Evolutionary conservation across 2,113 vertebrate species (phyloP), one percentile per base, ranked within the genome.

Genomic region (Prietella phreatophila): DNA sequence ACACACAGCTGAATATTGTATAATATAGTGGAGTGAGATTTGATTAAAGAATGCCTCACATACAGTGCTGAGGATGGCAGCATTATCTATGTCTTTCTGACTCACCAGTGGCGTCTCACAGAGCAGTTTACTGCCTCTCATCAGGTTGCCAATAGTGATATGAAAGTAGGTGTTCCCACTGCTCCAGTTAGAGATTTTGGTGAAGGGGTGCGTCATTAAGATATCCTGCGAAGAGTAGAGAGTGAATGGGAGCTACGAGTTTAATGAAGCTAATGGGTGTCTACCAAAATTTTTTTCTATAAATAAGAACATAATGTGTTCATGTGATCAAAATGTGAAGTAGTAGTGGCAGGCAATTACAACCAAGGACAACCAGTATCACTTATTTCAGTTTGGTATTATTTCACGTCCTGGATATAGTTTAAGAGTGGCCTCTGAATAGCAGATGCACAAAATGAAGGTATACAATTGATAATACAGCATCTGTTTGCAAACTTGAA

Each of bases 171-270:
- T 99, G 94, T 99, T 98, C 84, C 97, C 98, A 0, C 98, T 99
- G 94, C 98, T 99, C 98, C 98, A 99, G 94, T 99, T 99, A 78
- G 98, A 99, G 93, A 99, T 99, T 95, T 99, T 99, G 65, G 97
- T 99, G 95, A 99, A 99, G 20, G 97, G 96, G 67, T 99, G 97
- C 13, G 97, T 98, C 71, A 95, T 97, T 89, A 99, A 90, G 86
- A 99, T 96, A 89, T 99, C 98, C 97, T 99, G 88, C 22, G 82
- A 88, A 30, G 69, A 76, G 58, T 19, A 61, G 27, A 67, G 50
- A 79, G 33, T 42, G 47, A 60, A 71, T 73, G 11, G 3, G 9
- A 75, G 36, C 8, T 73, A 20, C 5, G 3, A 5, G 22, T 47
- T 4, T 25, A 76, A 47, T 75, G 19, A 75, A 22, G 36, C 67